A percentile compares a stretch with the other conserved stretches of the same genome.
Conservation (phyloP, 2,888 invertebrate genomes). For the Caenorhabditis zanzibari region DNA sequence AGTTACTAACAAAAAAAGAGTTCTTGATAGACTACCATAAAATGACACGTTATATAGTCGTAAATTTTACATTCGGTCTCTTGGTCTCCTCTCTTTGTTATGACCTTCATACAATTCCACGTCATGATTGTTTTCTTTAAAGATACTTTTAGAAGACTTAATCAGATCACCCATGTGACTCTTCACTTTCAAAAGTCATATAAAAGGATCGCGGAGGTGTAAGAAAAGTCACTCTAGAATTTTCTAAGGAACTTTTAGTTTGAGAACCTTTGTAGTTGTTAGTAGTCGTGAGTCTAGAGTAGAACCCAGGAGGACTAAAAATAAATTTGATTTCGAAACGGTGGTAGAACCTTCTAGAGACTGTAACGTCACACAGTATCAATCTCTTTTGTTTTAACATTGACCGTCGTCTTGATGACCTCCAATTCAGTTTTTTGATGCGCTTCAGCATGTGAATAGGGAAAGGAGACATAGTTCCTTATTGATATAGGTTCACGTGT, state of each 20-base stretch:
- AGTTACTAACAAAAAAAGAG: not conserved
- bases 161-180: constrained; percentile 34
- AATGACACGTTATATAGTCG: constrained; percentile 10
- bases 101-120: constrained; percentile 32
- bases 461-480: not conserved
- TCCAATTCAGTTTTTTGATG: constrained; percentile 15
- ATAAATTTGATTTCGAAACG: not conserved
- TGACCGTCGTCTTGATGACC: constrained; percentile 32
- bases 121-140: constrained; percentile 43
- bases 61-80: constrained; percentile 17
- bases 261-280: not conserved
- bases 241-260: constrained; percentile 5
- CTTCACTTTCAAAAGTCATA: constrained; percentile 15
- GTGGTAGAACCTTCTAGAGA: constrained; percentile 16
- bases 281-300: not conserved
- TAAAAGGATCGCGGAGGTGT: constrained; percentile 9
- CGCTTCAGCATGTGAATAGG: constrained; percentile 19
- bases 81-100: constrained; percentile 2
- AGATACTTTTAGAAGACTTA: not conserved
- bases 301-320: not conserved
- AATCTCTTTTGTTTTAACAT: constrained; percentile 9
- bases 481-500: constrained; percentile 14
- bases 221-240: not conserved
- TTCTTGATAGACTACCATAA: not conserved
- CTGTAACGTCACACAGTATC: constrained; percentile 20